Percentiles rank a stretch among this genome's conserved stretches.
These are phyloP conservation scores for Siniperca scherzeri DNA, from an alignment of 2,797 vertebrate genomes.

Conservation along the genomic window DNA sequence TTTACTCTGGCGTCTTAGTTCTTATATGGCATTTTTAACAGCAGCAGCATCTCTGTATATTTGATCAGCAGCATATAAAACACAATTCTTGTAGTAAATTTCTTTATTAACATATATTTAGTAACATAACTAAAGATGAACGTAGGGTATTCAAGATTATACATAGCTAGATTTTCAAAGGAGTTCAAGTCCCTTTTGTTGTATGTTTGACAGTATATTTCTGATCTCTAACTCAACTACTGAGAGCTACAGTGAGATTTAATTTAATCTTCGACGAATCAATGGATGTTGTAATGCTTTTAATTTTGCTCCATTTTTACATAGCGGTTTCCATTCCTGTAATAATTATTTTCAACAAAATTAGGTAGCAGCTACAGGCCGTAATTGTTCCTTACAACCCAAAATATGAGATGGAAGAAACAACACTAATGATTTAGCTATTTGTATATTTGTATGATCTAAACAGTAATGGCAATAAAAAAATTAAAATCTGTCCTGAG, in stretches of 20 bases:
- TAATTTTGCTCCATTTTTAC: neutral
- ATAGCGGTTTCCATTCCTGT: neutral
- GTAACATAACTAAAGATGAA: neutral
- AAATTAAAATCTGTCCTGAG: neutral
- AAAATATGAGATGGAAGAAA: conserved; percentile 7
- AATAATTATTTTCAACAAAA: neutral
- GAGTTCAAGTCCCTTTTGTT: neutral
- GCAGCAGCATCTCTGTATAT: conserved; percentile 5
- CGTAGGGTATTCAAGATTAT: neutral
- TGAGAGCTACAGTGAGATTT: neutral
- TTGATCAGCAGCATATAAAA: conserved; percentile 1
- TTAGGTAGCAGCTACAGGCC: neutral
- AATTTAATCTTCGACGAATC: neutral
- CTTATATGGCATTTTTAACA: neutral
- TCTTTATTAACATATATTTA: neutral
- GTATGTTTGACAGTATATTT: neutral
- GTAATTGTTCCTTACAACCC: neutral
- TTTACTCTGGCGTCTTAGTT: neutral
- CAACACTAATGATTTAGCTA: neutral
- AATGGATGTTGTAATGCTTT: neutral
- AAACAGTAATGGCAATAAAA: neutral
- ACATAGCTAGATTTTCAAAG: neutral
- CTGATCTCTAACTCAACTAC: no score
- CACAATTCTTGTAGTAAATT: neutral
- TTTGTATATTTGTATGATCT: neutral